phyloP scores from a whole-genome alignment of 2,888 invertebrate genomes.

The Lymantria monacha region DNA sequence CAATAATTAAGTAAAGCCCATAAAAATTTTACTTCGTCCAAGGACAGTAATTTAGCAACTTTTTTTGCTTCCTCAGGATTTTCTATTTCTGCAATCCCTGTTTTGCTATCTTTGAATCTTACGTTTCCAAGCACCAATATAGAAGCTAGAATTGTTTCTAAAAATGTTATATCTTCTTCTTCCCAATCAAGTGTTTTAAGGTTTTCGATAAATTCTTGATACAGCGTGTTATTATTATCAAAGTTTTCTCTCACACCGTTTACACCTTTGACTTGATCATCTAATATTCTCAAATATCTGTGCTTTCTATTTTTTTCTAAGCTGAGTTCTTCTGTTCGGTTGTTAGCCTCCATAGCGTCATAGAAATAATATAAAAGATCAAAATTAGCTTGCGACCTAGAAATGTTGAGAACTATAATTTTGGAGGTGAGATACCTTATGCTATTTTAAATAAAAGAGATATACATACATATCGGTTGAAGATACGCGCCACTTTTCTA shows the following conservation, averaged over 20 bases:
- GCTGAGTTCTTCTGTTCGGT: slow-evolving; percentile 85
- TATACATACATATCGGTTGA: slow-evolving; percentile 86
- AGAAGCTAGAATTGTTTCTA: slow-evolving; percentile 87
- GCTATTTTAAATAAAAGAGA: neutral
- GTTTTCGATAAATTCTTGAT: slow-evolving; percentile 84
- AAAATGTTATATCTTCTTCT: slow-evolving; percentile 85
- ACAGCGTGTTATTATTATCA: slow-evolving; percentile 84
- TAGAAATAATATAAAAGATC: slow-evolving; percentile 95
- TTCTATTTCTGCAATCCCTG: slow-evolving; percentile 86
- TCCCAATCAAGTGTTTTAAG: slow-evolving; percentile 87
- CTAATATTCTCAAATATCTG: slow-evolving; percentile 86
- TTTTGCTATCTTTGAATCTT: slow-evolving; percentile 86
- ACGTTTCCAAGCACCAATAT: slow-evolving; percentile 91
- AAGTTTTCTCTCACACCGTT: slow-evolving; percentile 85
- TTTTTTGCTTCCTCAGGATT: slow-evolving; percentile 86
- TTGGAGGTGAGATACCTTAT: neutral
- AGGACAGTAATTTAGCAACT: slow-evolving; percentile 87
- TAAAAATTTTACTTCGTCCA: slow-evolving; percentile 91
- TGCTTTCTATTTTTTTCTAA: slow-evolving; percentile 87
- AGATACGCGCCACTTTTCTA: slow-evolving; percentile 95
- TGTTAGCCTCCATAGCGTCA: slow-evolving; percentile 88
- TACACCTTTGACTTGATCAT: slow-evolving; percentile 78
- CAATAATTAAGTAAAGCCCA: slow-evolving; percentile 95
- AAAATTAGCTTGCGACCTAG: slow-evolving; percentile 93
- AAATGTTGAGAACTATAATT: slow-evolving; percentile 22